Evolutionary conservation across 2,113 vertebrate genomes (phyloP).

Genomic region (Panurus biarmicus): DNA sequence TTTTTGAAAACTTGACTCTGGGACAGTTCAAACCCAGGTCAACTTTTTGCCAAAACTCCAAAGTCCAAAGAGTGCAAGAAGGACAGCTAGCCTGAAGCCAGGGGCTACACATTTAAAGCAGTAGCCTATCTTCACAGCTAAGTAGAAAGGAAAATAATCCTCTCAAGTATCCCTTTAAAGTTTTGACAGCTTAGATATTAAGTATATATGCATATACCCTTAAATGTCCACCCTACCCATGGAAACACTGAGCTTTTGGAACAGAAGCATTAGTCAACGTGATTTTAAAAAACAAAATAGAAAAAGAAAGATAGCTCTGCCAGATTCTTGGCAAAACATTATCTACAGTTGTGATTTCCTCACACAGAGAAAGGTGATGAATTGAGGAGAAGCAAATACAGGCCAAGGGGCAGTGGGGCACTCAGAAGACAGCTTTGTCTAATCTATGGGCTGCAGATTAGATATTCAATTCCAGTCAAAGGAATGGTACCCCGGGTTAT

Average conservation of each 20-base stretch:
- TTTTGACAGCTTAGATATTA: neutral
- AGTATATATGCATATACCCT: neutral
- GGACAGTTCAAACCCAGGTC: conserved; percentile 29
- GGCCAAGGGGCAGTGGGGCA: conserved; percentile 37
- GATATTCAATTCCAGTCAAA: conserved; percentile 53
- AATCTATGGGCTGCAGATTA: conserved; percentile 50
- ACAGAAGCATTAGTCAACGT: neutral
- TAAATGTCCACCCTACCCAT: neutral
- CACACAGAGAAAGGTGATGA: conserved; percentile 46
- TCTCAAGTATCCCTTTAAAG: neutral
- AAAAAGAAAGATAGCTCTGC: conserved; percentile 16
- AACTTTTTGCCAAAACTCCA: neutral
- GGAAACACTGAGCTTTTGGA: conserved; percentile 35
- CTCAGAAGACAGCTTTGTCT: neutral
- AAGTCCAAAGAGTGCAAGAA: neutral
- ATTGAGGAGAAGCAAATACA: conserved; percentile 30
- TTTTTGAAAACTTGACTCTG: neutral
- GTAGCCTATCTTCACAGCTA: conserved; percentile 1
- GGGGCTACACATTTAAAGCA: neutral
- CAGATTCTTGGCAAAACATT: conserved; percentile 54
- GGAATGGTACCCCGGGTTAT: conserved; percentile 22
- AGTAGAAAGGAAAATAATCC: neutral
- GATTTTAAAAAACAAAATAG: neutral
- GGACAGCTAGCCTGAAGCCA: neutral
- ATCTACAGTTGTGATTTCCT: conserved; percentile 51